Base-by-base conservation (phyloP, 2,797 vertebrate genomes). In the Myotis daubentonii region DNA sequence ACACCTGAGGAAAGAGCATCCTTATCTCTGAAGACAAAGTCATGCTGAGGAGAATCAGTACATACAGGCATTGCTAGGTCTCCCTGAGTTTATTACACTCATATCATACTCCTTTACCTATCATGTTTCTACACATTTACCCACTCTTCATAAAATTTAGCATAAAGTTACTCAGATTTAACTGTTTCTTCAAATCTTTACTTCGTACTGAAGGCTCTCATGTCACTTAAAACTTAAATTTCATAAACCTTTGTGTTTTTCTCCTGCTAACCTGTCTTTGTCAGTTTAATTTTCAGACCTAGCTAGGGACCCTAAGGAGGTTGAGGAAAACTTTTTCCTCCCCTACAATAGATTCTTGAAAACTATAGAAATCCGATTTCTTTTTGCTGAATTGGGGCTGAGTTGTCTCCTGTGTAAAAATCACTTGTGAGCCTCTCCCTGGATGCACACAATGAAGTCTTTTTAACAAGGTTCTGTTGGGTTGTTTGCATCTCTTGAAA, bases 401-500 rank as follows among this genome's bases (percentile, higher is more conserved):
- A 66, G 0, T 72, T 92, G 75, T 68, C 12, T 78, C 83, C 41
- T 55, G 57, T 41, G 38, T 68, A 75, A 93, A 89, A 90, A 74
- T 49, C 53, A 76, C 11, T 13, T 72, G 53, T 55, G 38, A n/a
- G 36, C 23, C 41, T 94, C 72, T 86, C 89, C n/a, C 71, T 57
- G 57, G 25, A 74, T 68, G 51, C 28, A 47, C 20, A 60, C 75
- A 47, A 76, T 78, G 66, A 55, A 92, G n/a, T 44, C 49, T 87
- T 90, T 89, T 87, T 93, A 93, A 93, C 49, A 47, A 84, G 57
- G 3, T 89, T 96, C 75, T 93, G 12, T 92, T 72, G 55, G 90
- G 91, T 82, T 84, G 71, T 68, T 93, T 97, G 81, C 82, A 55
- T 95, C 75, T 94, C 71, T 90, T 72, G 66, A 30, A 96, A 86